phyloP scores from a whole-genome alignment of 2,113 vertebrate genomes.

The Corvus cornix region DNA sequence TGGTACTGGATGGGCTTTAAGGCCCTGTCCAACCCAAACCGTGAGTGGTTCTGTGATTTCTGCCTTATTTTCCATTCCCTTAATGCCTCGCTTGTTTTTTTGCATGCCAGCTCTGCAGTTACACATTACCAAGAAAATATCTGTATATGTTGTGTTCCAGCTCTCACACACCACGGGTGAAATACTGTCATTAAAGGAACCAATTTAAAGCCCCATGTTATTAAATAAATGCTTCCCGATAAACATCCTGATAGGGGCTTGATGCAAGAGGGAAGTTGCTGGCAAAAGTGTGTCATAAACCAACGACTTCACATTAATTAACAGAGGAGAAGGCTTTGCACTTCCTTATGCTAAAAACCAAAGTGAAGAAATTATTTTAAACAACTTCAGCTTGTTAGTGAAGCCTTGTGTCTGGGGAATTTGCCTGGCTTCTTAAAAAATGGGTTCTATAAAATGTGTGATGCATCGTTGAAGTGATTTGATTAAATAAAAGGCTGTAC shows the following conservation, averaged over 20 bases:
- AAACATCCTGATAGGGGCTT: not conserved
- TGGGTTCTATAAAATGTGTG: not conserved
- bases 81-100: not conserved
- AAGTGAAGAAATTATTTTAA: not conserved
- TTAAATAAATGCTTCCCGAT: not conserved
- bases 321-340: not conserved
- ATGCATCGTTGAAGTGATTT: not conserved
- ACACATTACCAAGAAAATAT: not conserved
- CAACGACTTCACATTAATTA: not conserved
- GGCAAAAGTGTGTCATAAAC: not conserved
- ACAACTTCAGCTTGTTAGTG: not conserved
- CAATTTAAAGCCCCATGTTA: not conserved
- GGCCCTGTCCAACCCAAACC: not conserved
- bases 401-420: not conserved
- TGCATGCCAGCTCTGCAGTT: not conserved
- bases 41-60: not conserved
- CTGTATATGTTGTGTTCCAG: not conserved
- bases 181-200: not conserved
- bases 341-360: not conserved
- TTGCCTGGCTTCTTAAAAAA: not conserved
- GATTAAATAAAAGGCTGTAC: not conserved
- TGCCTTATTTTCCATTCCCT: not conserved
- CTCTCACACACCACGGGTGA: not conserved
- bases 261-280: not conserved
- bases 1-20: fast-evolving